A percentile compares a stretch with the other conserved stretches of the same genome.
Conservation (phyloP, 2,888 invertebrate species). For the Aradus depressus region DNA sequence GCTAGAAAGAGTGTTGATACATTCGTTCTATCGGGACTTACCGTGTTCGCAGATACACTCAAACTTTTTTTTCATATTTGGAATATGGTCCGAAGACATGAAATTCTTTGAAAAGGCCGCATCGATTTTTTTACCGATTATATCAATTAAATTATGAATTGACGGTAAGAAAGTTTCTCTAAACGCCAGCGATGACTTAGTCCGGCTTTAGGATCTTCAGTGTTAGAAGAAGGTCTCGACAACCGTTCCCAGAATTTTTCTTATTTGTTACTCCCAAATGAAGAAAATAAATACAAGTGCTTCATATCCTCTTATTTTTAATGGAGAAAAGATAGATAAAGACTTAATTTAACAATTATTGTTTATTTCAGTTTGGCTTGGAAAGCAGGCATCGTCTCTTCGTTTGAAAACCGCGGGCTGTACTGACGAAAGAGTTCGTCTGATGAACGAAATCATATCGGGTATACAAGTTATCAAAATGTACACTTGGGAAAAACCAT, state of each 20-base stretch:
- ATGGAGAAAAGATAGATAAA: no score
- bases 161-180: no score
- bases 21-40: no score
- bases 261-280: not conserved
- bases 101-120: no score
- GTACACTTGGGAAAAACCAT: constrained; percentile 84
- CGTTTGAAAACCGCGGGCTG: constrained; percentile 68
- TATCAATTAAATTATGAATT: no score
- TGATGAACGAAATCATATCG: constrained; percentile 82
- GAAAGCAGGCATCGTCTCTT: constrained; percentile 61
- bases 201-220: not conserved
- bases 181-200: no score
- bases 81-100: no score
- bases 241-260: not conserved
- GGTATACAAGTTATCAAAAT: constrained; percentile 85
- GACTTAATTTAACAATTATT: no score
- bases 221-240: not conserved
- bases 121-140: no score
- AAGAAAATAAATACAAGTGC: not conserved
- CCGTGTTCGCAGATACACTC: no score
- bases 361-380: constrained; percentile 39
- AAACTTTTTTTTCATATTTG: no score
- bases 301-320: not conserved
- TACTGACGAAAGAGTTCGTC: constrained; percentile 78
- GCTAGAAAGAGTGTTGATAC: no score